Conservation (phyloP, 2,888 invertebrate species). For the Dione juno region DNA sequence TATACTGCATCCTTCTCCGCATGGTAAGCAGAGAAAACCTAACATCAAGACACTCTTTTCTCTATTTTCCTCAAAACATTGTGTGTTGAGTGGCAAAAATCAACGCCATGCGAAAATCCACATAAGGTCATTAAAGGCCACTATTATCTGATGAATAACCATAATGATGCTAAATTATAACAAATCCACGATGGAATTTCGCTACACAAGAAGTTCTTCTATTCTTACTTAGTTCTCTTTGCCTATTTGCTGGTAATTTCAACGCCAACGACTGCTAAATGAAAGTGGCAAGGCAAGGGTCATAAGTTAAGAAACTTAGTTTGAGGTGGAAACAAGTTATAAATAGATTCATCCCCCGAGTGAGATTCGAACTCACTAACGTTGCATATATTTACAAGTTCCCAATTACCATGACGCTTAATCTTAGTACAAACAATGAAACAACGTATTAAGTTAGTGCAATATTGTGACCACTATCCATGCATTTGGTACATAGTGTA, state of each 20-base stretch:
- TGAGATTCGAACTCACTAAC: not conserved
- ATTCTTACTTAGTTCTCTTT: too few relatives aligned
- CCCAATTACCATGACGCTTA: not conserved
- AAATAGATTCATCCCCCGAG: not conserved
- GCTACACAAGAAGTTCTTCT: too few relatives aligned
- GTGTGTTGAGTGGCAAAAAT: not conserved
- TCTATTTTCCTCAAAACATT: not conserved
- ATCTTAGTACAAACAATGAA: not conserved
- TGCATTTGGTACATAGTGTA: conserved; percentile 2
- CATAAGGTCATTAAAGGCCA: too few relatives aligned
- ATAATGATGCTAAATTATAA: not conserved
- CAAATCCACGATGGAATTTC: not conserved
- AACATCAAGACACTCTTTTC: not conserved
- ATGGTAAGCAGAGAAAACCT: not conserved
- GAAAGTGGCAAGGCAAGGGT: too few relatives aligned
- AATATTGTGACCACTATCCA: not conserved
- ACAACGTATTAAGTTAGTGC: not conserved
- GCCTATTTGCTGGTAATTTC: too few relatives aligned
- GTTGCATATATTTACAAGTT: not conserved
- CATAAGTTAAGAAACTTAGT: too few relatives aligned
- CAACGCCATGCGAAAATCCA: too few relatives aligned
- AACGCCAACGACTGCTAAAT: too few relatives aligned
- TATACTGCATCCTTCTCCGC: not conserved
- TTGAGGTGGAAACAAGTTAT: too few relatives aligned
- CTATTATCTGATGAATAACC: too few relatives aligned